Conservation (phyloP, 2,113 vertebrate species). For the Strigops habroptila region DNA sequence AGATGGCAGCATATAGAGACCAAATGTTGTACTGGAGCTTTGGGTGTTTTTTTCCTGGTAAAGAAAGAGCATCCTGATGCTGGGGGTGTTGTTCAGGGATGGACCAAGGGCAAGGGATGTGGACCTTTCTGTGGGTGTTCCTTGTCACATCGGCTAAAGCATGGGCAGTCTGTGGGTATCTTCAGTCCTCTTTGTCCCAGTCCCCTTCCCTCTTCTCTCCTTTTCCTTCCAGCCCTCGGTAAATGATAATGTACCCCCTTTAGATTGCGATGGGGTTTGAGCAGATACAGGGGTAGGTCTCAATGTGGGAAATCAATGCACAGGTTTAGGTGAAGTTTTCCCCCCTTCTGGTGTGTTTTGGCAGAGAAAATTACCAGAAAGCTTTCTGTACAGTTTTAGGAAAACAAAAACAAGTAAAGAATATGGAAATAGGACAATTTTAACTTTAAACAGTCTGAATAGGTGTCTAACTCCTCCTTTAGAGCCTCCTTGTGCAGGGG, state of each 20-base stretch:
- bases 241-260: not conserved
- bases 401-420: not conserved
- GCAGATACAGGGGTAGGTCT: not conserved
- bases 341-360: fast-evolving
- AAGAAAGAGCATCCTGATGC: not conserved
- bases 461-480: not conserved
- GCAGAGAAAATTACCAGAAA: not conserved
- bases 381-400: not conserved
- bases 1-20: not conserved
- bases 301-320: not conserved
- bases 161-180: too few relatives aligned
- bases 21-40: fast-evolving
- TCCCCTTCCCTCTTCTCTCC: not conserved
- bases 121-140: not conserved
- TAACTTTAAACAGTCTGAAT: not conserved
- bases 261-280: not conserved
- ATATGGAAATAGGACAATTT: not conserved
- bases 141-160: not conserved
- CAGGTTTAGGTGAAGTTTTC: not conserved
- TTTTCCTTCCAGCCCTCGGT: not conserved
- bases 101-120: fast-evolving
- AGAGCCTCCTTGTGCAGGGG: not conserved
- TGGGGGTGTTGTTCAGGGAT: not conserved
- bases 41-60: not conserved
- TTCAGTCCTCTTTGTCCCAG: not conserved